Evolutionary conservation across 2,113 vertebrate species (phyloP).

Genomic region (Monarcha castaneiventris): DNA sequence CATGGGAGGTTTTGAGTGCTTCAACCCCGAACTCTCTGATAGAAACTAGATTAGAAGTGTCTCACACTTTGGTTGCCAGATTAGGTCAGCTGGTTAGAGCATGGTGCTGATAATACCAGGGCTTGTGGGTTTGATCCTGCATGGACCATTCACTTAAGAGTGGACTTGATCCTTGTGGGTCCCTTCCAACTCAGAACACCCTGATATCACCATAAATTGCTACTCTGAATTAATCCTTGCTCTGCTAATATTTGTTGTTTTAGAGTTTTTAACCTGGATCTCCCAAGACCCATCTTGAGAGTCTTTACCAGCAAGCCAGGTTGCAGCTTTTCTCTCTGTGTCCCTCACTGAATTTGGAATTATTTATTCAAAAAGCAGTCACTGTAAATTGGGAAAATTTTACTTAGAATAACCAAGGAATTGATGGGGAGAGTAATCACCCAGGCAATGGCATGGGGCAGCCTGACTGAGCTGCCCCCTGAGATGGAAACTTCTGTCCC

Average conservation of each 20-base stretch:
- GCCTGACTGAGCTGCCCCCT: rapidly evolving
- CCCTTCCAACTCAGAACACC: not conserved
- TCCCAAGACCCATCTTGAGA: not conserved
- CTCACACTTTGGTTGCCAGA: not conserved
- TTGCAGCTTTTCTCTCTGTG: not conserved
- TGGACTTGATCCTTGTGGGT: too few relatives aligned
- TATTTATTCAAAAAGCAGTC: not conserved
- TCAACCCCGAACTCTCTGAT: not conserved
- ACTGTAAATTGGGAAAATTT: not conserved
- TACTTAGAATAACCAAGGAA: not conserved
- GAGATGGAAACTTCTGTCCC: not conserved
- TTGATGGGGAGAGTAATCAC: not conserved
- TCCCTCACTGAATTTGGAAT: not conserved
- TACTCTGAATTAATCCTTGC: not conserved
- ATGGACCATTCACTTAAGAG: not conserved
- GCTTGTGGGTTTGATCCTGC: not conserved
- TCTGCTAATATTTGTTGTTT: not conserved
- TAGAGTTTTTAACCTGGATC: not conserved
- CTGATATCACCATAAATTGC: not conserved
- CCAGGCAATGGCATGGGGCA: not conserved
- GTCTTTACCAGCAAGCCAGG: not conserved
- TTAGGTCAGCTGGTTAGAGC: too few relatives aligned
- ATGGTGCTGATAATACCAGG: rapidly evolving
- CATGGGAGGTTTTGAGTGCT: not conserved
- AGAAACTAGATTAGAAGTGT: not conserved